Evolutionary conservation across 2,797 vertebrate genomes (phyloP), one percentile per base, ranked within the genome.

Genomic region (Argentina silus): DNA sequence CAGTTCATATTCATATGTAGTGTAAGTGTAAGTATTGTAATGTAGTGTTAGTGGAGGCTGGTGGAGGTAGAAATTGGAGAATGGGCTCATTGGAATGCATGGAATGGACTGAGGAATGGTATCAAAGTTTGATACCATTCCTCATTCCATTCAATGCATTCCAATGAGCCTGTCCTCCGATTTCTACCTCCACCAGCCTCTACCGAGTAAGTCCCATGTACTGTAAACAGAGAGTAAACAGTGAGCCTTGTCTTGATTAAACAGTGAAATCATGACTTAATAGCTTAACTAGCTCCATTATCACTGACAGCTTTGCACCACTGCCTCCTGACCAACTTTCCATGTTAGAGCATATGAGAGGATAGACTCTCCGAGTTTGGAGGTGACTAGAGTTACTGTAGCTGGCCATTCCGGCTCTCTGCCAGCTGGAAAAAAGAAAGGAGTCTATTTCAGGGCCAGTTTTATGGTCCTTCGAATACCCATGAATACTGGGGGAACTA

Each of bases 381-480:
- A 69, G 69, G 74, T 21, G 79, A 82, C 81, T 92, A 84, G 3
- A 79, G 86, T 92, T 89, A 88, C 89, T 78, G 81, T 71, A 78
- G 79, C 77, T 78, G 78, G 77, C 79, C 79, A 74, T 85, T 71
- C 55, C 83, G 68, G 73, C 80, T 73, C 83, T 78, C 76, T 81
- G 81, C 76, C 86, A 88, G 78, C 81, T 81, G 84, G 80, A 87
- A 86, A 84, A 90, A 86, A 88, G 85, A 79, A 66, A 51, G 81
- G 76, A 67, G 70, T 66, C 83, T 77, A 75, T 67, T 86, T 78
- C 78, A 71, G 76, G 43, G 74, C 66, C 9, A 75, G 70, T 79
- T 89, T 88, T 85, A 86, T 85, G 77, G 78, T 78, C 75, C n/a
- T 65, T 81, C 74, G 88, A 85, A 90, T 73, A 85, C 69, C 66